Base-by-base conservation (phyloP, 2,888 invertebrate species). In the Xestia ashworthii region DNA sequence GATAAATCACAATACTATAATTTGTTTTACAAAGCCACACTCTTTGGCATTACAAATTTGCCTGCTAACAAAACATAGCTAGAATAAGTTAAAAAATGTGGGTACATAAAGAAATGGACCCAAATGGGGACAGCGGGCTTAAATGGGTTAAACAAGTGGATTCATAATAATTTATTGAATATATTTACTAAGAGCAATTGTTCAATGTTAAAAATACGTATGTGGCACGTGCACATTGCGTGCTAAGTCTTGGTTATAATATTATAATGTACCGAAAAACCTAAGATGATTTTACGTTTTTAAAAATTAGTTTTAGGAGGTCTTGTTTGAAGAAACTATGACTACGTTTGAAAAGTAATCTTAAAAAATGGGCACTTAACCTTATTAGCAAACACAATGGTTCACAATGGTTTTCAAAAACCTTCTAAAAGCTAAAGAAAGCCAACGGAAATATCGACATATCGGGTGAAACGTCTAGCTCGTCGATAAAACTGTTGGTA, bases 81-180 rank as follows among this genome's bases (percentile, higher is more conserved):
- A n/a, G n/a, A n/a, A n/a, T n/a, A n/a, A n/a, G n/a, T n/a, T n/a
- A n/a, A n/a, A n/a, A n/a, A n/a, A n/a, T n/a, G n/a, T n/a, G n/a
- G n/a, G n/a, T n/a, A n/a, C n/a, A n/a, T n/a, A n/a, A n/a, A n/a
- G n/a, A n/a, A n/a, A n/a, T n/a, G n/a, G n/a, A n/a, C n/a, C n/a
- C n/a, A n/a, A n/a, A n/a, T n/a, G n/a, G n/a, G n/a, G n/a, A n/a
- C n/a, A n/a, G n/a, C n/a, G n/a, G n/a, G n/a, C n/a, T n/a, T n/a
- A n/a, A n/a, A n/a, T n/a, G n/a, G 73, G 58, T 65, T 60, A 83
- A 73, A 71, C 38, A 73, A 70, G 16, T 55, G 25, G 19, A 68
- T 70, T 62, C 25, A 32, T 75, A 50, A 65, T 32, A 50, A 50
- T 22, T 46, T 19, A 44, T 22, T 50, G 19, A 48, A 16, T 41